These are phyloP conservation scores for Cephalotes varians DNA, from an alignment of 2,888 invertebrate genomes.

Conservation along the genomic window DNA sequence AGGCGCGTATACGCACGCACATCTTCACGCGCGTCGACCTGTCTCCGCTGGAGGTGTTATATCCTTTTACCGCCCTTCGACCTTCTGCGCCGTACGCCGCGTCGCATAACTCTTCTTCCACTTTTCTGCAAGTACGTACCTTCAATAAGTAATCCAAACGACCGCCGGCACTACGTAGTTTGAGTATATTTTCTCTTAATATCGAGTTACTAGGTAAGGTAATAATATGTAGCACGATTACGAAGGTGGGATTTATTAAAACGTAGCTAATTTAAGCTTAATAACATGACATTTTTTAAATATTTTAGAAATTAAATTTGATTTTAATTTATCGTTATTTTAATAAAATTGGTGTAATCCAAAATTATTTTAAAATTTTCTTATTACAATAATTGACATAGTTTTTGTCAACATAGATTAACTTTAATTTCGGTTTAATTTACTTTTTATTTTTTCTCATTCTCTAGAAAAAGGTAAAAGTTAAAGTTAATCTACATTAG, in stretches of 20 bases:
- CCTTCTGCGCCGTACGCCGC: neutral
- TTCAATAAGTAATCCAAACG: constrained; percentile 16
- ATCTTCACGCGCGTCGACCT: constrained; percentile 56
- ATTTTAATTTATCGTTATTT: too few species aligned
- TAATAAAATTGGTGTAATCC: too few species aligned
- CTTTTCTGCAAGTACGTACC: neutral
- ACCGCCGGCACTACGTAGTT: neutral
- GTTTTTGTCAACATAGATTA: too few species aligned
- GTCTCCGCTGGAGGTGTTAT: constrained; percentile 22
- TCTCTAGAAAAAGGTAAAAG: too few species aligned
- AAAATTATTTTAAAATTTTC: too few species aligned
- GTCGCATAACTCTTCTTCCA: constrained; percentile 37
- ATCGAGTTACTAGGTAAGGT: neutral
- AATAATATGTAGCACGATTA: neutral
- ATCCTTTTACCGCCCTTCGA: constrained; percentile 17
- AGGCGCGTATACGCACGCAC: constrained; percentile 53
- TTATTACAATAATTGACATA: too few species aligned
- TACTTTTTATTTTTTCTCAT: too few species aligned
- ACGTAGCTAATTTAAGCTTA: neutral
- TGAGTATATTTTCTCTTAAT: neutral
- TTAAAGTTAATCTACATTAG: too few species aligned
- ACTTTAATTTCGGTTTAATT: too few species aligned
- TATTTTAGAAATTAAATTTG: too few species aligned
- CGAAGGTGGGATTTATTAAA: neutral
- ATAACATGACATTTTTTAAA: neutral